Evolutionary conservation across 1,140 invertebrate genomes (phyloP).

Genomic region (Drosophila triauraria): DNA sequence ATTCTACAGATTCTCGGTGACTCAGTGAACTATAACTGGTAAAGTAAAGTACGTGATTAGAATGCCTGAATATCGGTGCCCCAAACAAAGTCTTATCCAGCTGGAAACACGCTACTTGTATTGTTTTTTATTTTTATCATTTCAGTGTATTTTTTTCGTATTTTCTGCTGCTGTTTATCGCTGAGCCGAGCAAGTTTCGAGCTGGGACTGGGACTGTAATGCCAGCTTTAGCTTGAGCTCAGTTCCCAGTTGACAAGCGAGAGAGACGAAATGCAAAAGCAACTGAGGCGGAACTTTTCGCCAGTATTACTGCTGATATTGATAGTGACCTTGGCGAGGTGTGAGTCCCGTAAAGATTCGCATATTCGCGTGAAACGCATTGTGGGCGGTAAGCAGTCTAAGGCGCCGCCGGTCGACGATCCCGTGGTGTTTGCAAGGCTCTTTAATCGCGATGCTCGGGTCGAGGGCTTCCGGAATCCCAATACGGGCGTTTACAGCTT

Average conservation of each 20-base stretch:
- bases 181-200: conserved; percentile 46
- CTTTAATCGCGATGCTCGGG: conserved; percentile 86
- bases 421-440: conserved; percentile 87
- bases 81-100: conserved; percentile 55
- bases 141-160: conserved; percentile 18
- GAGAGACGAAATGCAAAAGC: conserved; percentile 56
- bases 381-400: conserved; percentile 86
- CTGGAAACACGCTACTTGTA: conserved; percentile 29
- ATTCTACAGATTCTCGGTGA: conserved; percentile 30
- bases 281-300: conserved; percentile 55
- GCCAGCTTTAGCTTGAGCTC: conserved; percentile 22
- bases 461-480: conserved; percentile 86
- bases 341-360: conserved; percentile 5
- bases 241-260: conserved; percentile 70
- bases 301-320: conserved; percentile 6
- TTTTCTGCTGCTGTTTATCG: conserved; percentile 48
- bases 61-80: conserved; percentile 28
- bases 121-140: conserved; percentile 29
- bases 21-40: conserved; percentile 42
- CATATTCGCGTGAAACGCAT: conserved; percentile 86
- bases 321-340: conserved; percentile 47
- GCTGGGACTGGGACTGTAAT: conserved; percentile 5
- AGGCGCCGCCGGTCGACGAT: conserved; percentile 87
- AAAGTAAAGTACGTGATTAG: conserved; percentile 55
- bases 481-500: conserved; percentile 87